A percentile compares a stretch with the other conserved stretches of the same genome.
Conservation (phyloP, 2,113 vertebrate genomes). For the Upupa epops region DNA sequence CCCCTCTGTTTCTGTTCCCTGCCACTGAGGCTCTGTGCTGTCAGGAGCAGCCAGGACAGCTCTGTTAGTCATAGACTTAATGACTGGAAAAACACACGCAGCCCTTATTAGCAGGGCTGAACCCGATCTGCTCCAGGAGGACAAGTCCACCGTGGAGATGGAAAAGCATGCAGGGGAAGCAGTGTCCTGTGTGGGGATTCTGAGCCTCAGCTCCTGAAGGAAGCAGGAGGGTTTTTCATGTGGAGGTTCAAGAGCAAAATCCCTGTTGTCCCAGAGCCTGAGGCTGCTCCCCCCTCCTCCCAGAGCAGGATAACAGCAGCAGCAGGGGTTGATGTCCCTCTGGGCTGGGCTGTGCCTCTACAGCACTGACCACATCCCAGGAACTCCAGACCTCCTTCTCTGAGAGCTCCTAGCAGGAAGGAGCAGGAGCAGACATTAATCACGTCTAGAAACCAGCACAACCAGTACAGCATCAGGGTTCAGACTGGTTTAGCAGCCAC, state of each 20-base stretch:
- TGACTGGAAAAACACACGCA: not conserved
- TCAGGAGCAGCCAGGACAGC: conserved; percentile 23
- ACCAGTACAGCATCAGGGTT: rapidly evolving
- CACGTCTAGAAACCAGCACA: not conserved
- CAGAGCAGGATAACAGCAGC: rapidly evolving
- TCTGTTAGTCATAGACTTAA: not conserved
- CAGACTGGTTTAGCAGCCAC: not conserved
- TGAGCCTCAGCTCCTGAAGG: not conserved
- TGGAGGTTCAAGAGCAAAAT: not conserved
- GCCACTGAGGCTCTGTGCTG: not conserved
- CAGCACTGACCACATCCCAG: not conserved
- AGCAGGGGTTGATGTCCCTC: not conserved
- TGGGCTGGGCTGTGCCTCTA: not conserved
- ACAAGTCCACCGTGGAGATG: not conserved
- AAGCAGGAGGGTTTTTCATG: rapidly evolving
- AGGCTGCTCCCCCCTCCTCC: not conserved
- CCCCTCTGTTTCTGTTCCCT: not conserved
- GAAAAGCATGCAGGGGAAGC: not conserved
- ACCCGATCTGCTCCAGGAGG: rapidly evolving
- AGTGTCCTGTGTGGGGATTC: rapidly evolving
- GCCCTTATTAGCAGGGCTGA: not conserved
- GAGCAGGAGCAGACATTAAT: not conserved
- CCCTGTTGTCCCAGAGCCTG: rapidly evolving
- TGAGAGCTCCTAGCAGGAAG: not conserved
- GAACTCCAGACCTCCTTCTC: not conserved